These are phyloP conservation scores for Cerceris ruficornis DNA, from an alignment of 2,888 invertebrate species.

Conservation along the genomic window DNA sequence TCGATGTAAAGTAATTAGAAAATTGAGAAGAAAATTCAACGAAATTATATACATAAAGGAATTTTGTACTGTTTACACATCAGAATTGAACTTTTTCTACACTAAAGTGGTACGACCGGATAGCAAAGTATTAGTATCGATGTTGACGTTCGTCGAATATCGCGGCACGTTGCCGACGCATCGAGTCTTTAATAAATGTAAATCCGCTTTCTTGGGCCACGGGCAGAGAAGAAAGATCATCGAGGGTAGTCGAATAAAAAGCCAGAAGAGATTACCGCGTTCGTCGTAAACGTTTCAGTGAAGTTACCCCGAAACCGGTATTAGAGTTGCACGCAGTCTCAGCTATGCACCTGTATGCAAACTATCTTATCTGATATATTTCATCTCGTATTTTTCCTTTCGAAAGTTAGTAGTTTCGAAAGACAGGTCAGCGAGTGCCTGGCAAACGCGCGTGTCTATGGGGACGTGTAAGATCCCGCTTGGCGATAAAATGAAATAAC, in stretches of 20 bases:
- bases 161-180: no score
- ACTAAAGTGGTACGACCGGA: no score
- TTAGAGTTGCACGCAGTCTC: neutral
- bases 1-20: no score
- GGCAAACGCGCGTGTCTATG: slow-evolving; percentile 50
- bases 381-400: slow-evolving; percentile 49
- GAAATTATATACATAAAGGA: no score
- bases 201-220: no score
- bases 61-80: no score
- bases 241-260: neutral
- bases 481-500: slow-evolving; percentile 79
- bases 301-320: slow-evolving; percentile 9
- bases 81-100: no score
- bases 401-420: slow-evolving; percentile 56
- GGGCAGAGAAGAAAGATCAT: no score
- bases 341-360: slow-evolving; percentile 30
- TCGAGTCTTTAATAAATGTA: no score
- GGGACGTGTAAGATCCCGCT: slow-evolving; percentile 73
- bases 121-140: no score
- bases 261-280: neutral
- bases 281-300: neutral
- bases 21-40: no score
- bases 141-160: no score
- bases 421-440: slow-evolving; percentile 42
- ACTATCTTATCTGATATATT: slow-evolving; percentile 42